Base-by-base conservation (phyloP, 2,113 vertebrate species). In the Sphyrna mokarran region DNA sequence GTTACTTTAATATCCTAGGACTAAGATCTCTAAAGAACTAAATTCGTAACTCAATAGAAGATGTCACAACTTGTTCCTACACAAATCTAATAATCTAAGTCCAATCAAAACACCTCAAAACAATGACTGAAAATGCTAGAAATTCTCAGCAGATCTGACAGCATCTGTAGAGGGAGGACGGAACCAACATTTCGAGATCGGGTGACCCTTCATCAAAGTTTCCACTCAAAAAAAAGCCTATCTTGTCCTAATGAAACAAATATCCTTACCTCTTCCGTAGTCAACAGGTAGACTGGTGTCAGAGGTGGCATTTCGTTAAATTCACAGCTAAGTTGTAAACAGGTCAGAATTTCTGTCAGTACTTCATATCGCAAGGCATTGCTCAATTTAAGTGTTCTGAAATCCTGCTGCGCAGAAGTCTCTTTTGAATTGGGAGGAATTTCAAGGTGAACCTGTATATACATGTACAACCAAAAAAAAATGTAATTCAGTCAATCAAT, bases 301-400 rank as follows among this genome's bases (percentile, higher is more conserved):
- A 98, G 96, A 0, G 37, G 18, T 0, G 98, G 98, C 18, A 96
- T 61, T 23, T 96, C 96, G 16, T 93, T 97, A 0, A 2, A 0
- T 3, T 97, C 98, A 97, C 99, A 99, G 96, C 96, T 98, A 61
- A 99, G 96, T 11, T 98, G 98, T 0, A 99, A 97, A 6, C 97
- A 96, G 0, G 61, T 96, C 96, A 99, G 97, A 96, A 99, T 98
- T 96, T 99, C 98, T 23, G 94, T 96, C 58, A 99, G 95, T 85
- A 99, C 97, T 72, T 99, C 98, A 0, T 96, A 98, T 70, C 98
- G 98, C 80, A 96, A 97, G 0, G 90, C 6, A 22, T 99, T 98
- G 97, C 98, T 98, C 95, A 97, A 96, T 96, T 99, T 98, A 16
- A 99, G 98, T 70, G 97, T 96, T 89, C 98, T 96, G 37, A 98